Evolutionary conservation across 2,888 invertebrate species (phyloP), one percentile per base, ranked within the genome.

Genomic region (Nomada lathburiana): DNA sequence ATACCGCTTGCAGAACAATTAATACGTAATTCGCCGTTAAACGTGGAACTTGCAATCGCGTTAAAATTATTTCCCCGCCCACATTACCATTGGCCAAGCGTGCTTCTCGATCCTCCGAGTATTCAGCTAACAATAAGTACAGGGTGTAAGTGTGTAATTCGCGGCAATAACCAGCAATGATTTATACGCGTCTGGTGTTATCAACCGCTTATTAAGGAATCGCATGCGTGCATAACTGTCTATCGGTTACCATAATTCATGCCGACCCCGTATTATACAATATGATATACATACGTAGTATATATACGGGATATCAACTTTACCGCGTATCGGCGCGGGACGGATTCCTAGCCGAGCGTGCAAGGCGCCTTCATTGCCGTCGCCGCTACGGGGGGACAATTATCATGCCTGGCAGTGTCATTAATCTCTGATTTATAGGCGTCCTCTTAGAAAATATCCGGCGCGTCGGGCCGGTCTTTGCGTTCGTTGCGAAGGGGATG

Each of bases 181-280:
- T 83, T 82, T 83, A 83, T 77, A n/a, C 23, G 23, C 67, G 55
- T 59, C 59, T 47, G 68, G 72, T 26, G 55, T 76, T 83, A 83
- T 83, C 82, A 77, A 77, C 69, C 57, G 59, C 70, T 76, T 82
- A 74, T 76, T 82, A 83, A 77, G 69, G 69, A 77, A 67, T 77
- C 70, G 55, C 74, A 64, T 57, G 76, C 76, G 73, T 73, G 69
- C 67, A 64, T 71, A 81, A 81, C 73, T 63, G 60, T 64, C 73
- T 74, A 82, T 83, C 82, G 55, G 73, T 77, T 47, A 36, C 76
- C 76, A 74, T 77, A 74, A 76, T 42, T 83, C 76, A 70, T 42
- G 44, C 52, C 16, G 65, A 47, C 55, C 68, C 18, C 47, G 36
- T 67, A 71, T 76, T 73, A 82, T 73, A 80, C 74, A 67, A 74